These are phyloP conservation scores for Agrenia bidenticulata DNA, from an alignment of 2,888 invertebrate genomes.

Conservation along the genomic window DNA sequence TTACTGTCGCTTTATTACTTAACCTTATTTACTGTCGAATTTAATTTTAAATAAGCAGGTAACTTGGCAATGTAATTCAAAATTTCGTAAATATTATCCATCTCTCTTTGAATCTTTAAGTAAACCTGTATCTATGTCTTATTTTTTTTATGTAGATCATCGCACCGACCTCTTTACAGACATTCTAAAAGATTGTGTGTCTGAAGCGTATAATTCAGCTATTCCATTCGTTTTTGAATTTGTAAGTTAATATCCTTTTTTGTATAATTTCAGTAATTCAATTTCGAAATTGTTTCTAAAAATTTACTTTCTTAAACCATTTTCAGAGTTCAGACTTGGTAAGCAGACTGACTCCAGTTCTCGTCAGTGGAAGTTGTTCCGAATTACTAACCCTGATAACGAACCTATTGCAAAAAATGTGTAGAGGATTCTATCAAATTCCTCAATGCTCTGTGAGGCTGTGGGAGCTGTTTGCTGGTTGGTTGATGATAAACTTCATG, in stretches of 20 bases:
- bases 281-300: too few relatives aligned
- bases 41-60: too few relatives aligned
- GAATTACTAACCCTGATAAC: slow-evolving; percentile 12
- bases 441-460: slow-evolving; percentile 29
- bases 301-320: too few relatives aligned
- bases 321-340: slow-evolving; percentile 30
- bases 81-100: too few relatives aligned
- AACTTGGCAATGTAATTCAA: too few relatives aligned
- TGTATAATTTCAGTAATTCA: too few relatives aligned
- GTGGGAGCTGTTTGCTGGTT: slow-evolving; percentile 38
- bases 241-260: too few relatives aligned
- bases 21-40: too few relatives aligned
- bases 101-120: too few relatives aligned
- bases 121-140: too few relatives aligned
- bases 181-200: slow-evolving; percentile 29
- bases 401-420: slow-evolving; percentile 39
- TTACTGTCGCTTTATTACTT: too few relatives aligned
- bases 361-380: neutral
- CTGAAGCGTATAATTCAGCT: slow-evolving; percentile 23
- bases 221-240: slow-evolving; percentile 42
- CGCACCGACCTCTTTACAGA: slow-evolving; percentile 27
- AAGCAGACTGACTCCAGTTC: slow-evolving; percentile 7
- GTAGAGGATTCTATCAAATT: slow-evolving; percentile 27
- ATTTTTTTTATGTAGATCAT: slow-evolving; percentile 38
- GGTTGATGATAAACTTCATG: neutral